Conservation (phyloP, 1,140 invertebrate genomes). For the Bombus superbus region DNA sequence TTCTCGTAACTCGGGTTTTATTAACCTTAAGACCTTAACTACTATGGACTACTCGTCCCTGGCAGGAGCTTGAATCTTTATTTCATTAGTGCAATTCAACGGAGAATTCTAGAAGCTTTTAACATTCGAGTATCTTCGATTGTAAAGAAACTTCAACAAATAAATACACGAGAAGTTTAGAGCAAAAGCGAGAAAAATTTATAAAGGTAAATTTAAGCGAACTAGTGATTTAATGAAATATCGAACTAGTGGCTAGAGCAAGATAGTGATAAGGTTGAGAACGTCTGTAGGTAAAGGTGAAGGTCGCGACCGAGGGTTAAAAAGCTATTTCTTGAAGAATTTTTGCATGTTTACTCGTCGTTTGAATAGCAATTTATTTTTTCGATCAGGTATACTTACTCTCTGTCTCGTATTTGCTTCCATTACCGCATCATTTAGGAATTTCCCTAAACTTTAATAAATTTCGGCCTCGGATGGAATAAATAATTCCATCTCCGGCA, state of each 20-base stretch:
- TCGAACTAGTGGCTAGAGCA: background rate
- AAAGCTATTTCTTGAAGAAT: background rate
- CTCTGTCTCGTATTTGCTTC: background rate
- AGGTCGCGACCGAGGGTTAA: background rate
- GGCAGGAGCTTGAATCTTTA: background rate
- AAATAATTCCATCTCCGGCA: background rate
- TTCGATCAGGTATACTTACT: too few species aligned
- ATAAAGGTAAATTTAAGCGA: background rate
- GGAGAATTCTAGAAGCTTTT: too few species aligned
- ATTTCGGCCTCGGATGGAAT: background rate
- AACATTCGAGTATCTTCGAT: too few species aligned
- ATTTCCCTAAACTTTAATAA: background rate
- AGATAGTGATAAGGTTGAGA: background rate
- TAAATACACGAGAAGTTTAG: background rate
- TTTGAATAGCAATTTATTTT: background rate
- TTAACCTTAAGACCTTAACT: background rate
- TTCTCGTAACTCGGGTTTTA: background rate
- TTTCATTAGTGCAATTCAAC: background rate
- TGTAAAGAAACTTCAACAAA: background rate
- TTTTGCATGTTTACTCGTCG: background rate
- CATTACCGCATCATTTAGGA: background rate
- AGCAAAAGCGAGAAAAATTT: background rate
- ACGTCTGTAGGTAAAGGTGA: background rate
- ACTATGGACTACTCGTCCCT: background rate
- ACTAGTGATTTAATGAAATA: background rate